A percentile compares a stretch with the other conserved stretches of the same genome.
These are phyloP conservation scores for Phyllopteryx taeniolatus DNA, from an alignment of 2,113 vertebrate genomes.

Conservation along the genomic window DNA sequence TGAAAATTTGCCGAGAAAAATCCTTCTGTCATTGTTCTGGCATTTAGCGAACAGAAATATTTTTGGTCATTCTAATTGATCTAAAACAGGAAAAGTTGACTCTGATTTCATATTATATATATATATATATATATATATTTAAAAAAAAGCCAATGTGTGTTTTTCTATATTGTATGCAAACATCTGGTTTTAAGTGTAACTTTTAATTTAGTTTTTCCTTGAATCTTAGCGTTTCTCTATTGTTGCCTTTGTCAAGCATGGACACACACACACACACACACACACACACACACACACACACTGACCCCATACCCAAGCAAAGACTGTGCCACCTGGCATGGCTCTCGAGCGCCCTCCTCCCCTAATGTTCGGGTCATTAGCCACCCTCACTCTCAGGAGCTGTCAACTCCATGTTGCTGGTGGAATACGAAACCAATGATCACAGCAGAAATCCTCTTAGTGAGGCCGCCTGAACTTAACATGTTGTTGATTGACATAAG, in stretches of 20 bases:
- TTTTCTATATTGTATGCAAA: too few species aligned
- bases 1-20: too few species aligned
- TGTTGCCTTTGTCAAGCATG: not conserved
- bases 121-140: too few species aligned
- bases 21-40: too few species aligned
- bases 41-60: too few species aligned
- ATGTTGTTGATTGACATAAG: conserved; percentile 51
- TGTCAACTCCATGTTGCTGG: conserved; percentile 48
- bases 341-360: not conserved
- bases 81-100: too few species aligned
- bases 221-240: not conserved
- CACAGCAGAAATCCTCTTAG: conserved; percentile 43
- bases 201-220: conserved; percentile 10
- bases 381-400: conserved; percentile 24
- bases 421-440: conserved; percentile 64
- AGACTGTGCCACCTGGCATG: not conserved
- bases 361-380: conserved; percentile 38
- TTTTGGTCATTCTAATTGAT: too few species aligned
- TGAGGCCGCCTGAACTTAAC: conserved; percentile 37
- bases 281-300: conserved; percentile 3
- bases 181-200: conserved; percentile 17
- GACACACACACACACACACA: conserved; percentile 6
- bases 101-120: too few species aligned
- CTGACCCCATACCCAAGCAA: too few species aligned
- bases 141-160: too few species aligned